A percentile compares a stretch with the other conserved stretches of the same genome.
phyloP scores from a whole-genome alignment of 2,113 vertebrate species.

The Heterotilapia buettikoferi region DNA sequence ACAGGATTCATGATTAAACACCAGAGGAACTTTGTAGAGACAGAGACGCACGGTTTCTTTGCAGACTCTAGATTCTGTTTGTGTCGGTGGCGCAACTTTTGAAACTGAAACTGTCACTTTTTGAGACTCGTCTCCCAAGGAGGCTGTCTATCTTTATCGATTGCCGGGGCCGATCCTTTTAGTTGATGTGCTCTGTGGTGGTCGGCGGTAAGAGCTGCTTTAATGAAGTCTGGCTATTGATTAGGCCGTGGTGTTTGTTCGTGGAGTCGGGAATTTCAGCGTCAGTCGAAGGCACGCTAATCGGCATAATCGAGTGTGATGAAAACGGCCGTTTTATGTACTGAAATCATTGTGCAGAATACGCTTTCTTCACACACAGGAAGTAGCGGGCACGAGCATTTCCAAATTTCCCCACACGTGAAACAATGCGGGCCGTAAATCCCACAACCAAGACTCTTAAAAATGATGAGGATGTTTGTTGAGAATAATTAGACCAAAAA shows the following conservation, averaged over 20 bases:
- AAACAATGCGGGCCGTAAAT: neutral
- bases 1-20: slow-evolving; percentile 10
- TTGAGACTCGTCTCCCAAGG: neutral
- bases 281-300: slow-evolving; percentile 12
- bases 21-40: neutral
- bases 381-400: neutral
- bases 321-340: neutral
- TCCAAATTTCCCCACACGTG: neutral
- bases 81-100: neutral
- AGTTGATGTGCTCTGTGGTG: slow-evolving; percentile 39
- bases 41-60: neutral
- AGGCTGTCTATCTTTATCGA: slow-evolving; percentile 47
- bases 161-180: slow-evolving; percentile 1
- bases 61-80: neutral
- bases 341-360: neutral
- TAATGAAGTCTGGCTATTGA: slow-evolving; percentile 58
- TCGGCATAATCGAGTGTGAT: slow-evolving; percentile 29
- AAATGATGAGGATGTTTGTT: slow-evolving; percentile 19
- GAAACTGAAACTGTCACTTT: slow-evolving; percentile 19
- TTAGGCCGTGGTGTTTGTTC: slow-evolving; percentile 21
- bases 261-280: slow-evolving; percentile 3
- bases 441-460: neutral
- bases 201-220: slow-evolving; percentile 46
- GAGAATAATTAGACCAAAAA: slow-evolving; percentile 50
- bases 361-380: neutral